Evolutionary conservation across 1,140 invertebrate species (phyloP).

Genomic region (Piezodorus guildinii): DNA sequence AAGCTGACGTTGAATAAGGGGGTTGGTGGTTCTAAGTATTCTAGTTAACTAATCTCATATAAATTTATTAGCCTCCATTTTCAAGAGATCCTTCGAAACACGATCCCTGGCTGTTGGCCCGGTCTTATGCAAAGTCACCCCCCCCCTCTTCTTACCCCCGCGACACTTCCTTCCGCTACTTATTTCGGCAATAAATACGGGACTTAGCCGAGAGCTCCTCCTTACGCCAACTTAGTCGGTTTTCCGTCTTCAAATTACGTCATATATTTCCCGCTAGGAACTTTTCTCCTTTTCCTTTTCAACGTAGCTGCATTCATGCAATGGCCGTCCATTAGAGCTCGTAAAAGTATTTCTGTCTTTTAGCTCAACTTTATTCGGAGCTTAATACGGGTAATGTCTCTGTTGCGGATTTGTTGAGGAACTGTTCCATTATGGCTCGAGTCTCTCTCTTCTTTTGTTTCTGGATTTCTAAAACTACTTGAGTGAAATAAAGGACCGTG

Average conservation of each 20-base stretch:
- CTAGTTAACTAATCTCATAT: not conserved
- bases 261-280: constrained; percentile 3
- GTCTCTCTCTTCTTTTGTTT: no score
- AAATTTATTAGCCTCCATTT: not conserved
- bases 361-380: no score
- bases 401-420: no score
- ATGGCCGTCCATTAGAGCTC: no score
- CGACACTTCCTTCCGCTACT: not conserved
- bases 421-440: no score
- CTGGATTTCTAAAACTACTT: no score
- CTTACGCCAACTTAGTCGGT: not conserved
- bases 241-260: not conserved
- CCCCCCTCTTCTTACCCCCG: not conserved
- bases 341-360: no score
- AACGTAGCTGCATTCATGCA: not conserved
- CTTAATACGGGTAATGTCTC: no score
- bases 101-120: not conserved
- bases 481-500: no score
- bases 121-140: not conserved
- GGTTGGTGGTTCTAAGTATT: not conserved
- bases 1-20: no score
- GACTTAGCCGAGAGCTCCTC: not conserved
- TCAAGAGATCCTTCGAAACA: not conserved
- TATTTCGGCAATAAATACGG: constrained; percentile 6
- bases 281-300: not conserved